These are phyloP conservation scores for Ceratina japonica DNA, from an alignment of 1,140 invertebrate genomes.

Conservation along the genomic window DNA sequence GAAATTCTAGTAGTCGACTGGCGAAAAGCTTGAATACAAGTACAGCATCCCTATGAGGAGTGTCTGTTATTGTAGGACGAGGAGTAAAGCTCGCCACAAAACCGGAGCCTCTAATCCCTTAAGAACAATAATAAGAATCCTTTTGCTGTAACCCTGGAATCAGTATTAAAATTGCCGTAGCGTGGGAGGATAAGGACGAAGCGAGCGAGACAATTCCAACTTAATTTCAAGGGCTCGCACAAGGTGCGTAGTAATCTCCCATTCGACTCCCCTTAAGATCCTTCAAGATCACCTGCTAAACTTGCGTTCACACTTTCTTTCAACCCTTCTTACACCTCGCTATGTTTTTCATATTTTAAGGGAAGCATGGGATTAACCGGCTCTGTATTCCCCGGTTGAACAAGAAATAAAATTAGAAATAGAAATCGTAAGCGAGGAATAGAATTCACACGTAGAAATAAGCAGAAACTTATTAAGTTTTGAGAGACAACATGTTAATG, in stretches of 20 bases:
- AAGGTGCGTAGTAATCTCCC: slow-evolving; percentile 68
- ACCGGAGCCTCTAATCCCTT: slow-evolving; percentile 77
- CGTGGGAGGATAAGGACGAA: slow-evolving; percentile 40
- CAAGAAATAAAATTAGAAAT: slow-evolving; percentile 9
- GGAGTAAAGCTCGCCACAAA: slow-evolving; percentile 68
- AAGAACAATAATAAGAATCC: slow-evolving; percentile 80
- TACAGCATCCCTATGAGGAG: slow-evolving; percentile 58
- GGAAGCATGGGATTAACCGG: slow-evolving; percentile 15
- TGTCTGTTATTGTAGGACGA: slow-evolving; percentile 75
- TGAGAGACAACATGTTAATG: background rate
- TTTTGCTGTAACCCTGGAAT: slow-evolving; percentile 70
- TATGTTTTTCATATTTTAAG: slow-evolving; percentile 40
- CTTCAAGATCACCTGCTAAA: slow-evolving; percentile 32
- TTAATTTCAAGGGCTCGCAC: slow-evolving; percentile 65
- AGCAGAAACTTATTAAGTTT: too few relatives aligned
- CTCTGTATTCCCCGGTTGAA: background rate
- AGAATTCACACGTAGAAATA: too few relatives aligned
- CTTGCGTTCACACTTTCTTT: slow-evolving; percentile 65
- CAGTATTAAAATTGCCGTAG: slow-evolving; percentile 71
- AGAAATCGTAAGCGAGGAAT: background rate
- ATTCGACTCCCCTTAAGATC: slow-evolving; percentile 48
- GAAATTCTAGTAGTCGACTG: too few relatives aligned
- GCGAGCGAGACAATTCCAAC: slow-evolving; percentile 48
- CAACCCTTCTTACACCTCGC: slow-evolving; percentile 47
- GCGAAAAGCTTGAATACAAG: slow-evolving; percentile 34